Evolutionary conservation across 1,140 invertebrate genomes (phyloP).

Genomic region (Drosophila virilis): DNA sequence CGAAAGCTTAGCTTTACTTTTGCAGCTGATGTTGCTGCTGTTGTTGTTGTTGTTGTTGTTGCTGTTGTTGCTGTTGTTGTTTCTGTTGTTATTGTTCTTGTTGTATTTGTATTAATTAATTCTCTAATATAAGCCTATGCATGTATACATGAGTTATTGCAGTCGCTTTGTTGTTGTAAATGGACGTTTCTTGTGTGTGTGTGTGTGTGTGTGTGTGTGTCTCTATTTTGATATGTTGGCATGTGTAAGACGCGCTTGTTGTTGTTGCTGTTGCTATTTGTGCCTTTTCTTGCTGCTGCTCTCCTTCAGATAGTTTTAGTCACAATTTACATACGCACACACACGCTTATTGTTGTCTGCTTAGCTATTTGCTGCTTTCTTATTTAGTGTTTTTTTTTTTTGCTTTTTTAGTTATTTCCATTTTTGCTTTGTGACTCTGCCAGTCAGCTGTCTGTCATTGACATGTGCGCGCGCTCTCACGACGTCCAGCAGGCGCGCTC

Average conservation of each 20-base stretch:
- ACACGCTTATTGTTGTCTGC: slow-evolving; percentile 48
- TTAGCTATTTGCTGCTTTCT: slow-evolving; percentile 40
- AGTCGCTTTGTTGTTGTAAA: slow-evolving; percentile 51
- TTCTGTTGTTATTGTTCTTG: not conserved
- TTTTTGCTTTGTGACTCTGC: slow-evolving; percentile 27
- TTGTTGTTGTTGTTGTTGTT: slow-evolving; percentile 9
- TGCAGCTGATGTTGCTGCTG: slow-evolving; percentile 13
- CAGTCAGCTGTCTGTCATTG: slow-evolving; percentile 80
- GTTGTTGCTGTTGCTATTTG: slow-evolving; percentile 4
- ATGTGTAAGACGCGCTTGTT: slow-evolving; percentile 8
- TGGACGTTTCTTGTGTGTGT: slow-evolving; percentile 56
- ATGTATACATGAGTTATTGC: slow-evolving; percentile 11
- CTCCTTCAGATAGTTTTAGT: slow-evolving; percentile 18
- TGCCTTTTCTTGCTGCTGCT: not conserved
- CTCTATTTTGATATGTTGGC: slow-evolving; percentile 52
- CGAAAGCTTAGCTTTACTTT: slow-evolving; percentile 17
- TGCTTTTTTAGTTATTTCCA: slow-evolving; percentile 32
- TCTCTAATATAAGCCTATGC: not conserved
- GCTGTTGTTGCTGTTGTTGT: slow-evolving; percentile 18
- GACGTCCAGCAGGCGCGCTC: slow-evolving; percentile 35
- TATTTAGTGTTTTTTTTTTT: slow-evolving; percentile 34
- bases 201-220: slow-evolving; percentile 22
- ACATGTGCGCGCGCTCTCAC: slow-evolving; percentile 67
- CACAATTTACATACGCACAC: slow-evolving; percentile 24
- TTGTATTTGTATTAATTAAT: not conserved